These are phyloP conservation scores for Polyploca ridens DNA, from an alignment of 2,888 invertebrate species.

Conservation along the genomic window DNA sequence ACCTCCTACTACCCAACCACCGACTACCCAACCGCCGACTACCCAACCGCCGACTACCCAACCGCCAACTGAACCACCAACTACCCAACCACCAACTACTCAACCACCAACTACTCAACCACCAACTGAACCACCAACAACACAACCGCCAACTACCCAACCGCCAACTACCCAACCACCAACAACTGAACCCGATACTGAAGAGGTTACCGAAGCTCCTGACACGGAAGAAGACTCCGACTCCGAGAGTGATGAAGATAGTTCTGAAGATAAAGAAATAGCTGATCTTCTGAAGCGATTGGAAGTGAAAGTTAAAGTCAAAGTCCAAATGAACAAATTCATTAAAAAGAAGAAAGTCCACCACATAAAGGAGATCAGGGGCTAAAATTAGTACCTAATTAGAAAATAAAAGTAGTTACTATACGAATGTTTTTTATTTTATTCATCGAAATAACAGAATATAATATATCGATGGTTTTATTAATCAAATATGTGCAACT, in stretches of 20 bases:
- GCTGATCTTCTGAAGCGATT: conserved; percentile 64
- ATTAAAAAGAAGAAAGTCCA: conserved; percentile 19
- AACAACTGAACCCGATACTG: conserved; percentile 36
- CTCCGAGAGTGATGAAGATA: conserved; percentile 36
- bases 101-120: conserved; percentile 15
- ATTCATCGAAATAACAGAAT: too few species aligned
- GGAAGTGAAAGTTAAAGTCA: conserved; percentile 71
- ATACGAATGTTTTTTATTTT: too few species aligned
- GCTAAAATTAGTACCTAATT: neutral
- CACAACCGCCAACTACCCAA: conserved; percentile 15
- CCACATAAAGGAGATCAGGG: conserved; percentile 13
- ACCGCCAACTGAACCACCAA: conserved; percentile 18
- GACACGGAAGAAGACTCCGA: conserved; percentile 46
- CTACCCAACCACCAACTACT: conserved; percentile 9
- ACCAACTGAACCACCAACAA: conserved; percentile 16
- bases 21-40: conserved; percentile 14
- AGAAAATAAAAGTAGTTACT: too few species aligned
- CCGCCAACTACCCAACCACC: conserved; percentile 27
- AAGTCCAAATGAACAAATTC: conserved; percentile 64
- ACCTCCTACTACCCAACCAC: conserved; percentile 19
- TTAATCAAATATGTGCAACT: too few species aligned
- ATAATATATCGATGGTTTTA: too few species aligned
- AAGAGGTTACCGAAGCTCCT: conserved; percentile 38
- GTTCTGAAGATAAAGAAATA: conserved; percentile 53
- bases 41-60: conserved; percentile 17